phyloP scores from a whole-genome alignment of 2,797 vertebrate genomes.

The Furcifer pardalis region DNA sequence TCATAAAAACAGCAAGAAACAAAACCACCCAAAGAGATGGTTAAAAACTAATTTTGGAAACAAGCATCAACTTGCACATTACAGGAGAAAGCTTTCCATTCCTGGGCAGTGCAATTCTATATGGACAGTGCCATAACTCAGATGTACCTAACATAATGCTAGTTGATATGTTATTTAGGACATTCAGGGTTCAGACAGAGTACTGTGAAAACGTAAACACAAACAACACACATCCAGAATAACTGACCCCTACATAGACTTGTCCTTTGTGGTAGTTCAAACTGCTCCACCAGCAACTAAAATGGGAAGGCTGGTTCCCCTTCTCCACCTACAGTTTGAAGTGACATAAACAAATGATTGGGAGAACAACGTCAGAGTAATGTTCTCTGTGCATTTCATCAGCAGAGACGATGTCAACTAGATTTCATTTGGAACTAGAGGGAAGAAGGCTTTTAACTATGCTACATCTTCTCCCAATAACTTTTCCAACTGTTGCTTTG shows the following conservation, averaged over 20 bases:
- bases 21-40: not conserved
- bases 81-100: not conserved
- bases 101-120: not conserved
- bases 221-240: not conserved
- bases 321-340: not conserved
- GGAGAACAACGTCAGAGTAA: conserved; percentile 31
- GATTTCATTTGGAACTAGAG: not conserved
- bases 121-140: too few species aligned
- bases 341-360: conserved; percentile 7
- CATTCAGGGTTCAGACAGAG: accelerated
- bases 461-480: not conserved
- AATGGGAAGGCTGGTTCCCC: not conserved
- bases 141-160: not conserved
- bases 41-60: not conserved
- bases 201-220: not conserved
- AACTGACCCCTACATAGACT: not conserved
- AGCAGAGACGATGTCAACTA: not conserved
- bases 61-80: not conserved
- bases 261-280: not conserved
- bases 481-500: not conserved
- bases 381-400: conserved; percentile 22
- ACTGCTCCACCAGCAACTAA: not conserved
- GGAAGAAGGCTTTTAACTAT: not conserved
- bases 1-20: not conserved
- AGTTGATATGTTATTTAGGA: not conserved